A percentile compares a stretch with the other conserved stretches of the same genome.
These are phyloP conservation scores for Tamias sibiricus DNA, from an alignment of 2,113 vertebrate genomes.

Conservation along the genomic window DNA sequence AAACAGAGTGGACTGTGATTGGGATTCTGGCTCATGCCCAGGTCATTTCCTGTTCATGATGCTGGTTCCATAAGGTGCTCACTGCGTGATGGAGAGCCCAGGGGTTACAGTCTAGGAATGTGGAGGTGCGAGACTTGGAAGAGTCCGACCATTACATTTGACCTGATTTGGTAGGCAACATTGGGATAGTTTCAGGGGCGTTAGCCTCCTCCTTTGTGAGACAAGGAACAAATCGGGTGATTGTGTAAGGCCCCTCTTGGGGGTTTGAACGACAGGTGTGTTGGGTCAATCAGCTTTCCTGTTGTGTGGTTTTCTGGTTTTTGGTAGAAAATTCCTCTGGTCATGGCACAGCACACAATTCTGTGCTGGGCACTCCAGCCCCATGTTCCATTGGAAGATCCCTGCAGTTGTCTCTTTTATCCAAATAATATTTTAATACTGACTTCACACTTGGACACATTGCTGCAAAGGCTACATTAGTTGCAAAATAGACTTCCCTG, in stretches of 20 bases:
- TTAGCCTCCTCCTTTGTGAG: background rate
- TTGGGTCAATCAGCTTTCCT: background rate
- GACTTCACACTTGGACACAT: background rate
- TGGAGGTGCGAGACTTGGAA: background rate
- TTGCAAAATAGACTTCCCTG: background rate
- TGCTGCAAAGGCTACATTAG: background rate
- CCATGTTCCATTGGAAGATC: background rate
- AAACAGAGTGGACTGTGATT: background rate
- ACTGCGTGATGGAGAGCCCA: background rate
- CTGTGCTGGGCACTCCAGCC: background rate
- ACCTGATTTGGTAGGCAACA: background rate
- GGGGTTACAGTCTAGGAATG: background rate
- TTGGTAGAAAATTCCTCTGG: background rate
- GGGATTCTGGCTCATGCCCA: background rate
- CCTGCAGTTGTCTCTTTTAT: background rate
- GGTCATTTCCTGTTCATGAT: background rate
- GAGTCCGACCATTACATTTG: background rate
- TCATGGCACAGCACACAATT: fast-evolving
- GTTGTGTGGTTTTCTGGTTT: background rate
- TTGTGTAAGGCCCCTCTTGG: background rate
- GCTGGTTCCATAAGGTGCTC: background rate
- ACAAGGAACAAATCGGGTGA: background rate
- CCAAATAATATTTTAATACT: background rate
- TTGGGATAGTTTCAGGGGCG: background rate
- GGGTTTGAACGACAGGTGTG: background rate